These are phyloP conservation scores for Melitaea athalia DNA, from an alignment of 2,888 invertebrate genomes.

Conservation along the genomic window DNA sequence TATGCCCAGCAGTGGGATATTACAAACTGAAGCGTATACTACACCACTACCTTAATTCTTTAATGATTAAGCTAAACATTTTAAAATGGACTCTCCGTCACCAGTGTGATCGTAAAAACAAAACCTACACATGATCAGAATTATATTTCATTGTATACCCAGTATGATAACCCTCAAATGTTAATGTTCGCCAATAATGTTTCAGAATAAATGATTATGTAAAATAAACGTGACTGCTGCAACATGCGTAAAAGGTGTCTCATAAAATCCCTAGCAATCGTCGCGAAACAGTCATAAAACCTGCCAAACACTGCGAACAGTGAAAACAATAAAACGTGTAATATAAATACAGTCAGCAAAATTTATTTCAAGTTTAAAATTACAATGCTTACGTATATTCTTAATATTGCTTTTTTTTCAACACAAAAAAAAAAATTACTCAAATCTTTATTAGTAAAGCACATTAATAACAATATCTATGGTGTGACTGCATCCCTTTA, in stretches of 20 bases:
- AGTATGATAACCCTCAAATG: slow-evolving; percentile 11
- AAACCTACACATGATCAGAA: slow-evolving; percentile 1
- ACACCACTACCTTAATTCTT: not conserved
- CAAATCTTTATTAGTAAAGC: too few relatives aligned
- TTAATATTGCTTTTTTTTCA: too few relatives aligned
- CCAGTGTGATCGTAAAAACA: slow-evolving; percentile 5
- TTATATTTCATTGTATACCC: slow-evolving; percentile 7
- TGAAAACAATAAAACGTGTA: slow-evolving; percentile 19
- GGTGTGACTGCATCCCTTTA: too few relatives aligned
- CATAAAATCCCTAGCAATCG: slow-evolving; percentile 33
- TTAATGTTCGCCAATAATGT: slow-evolving; percentile 22
- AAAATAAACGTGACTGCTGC: slow-evolving; percentile 16
- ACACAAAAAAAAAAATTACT: too few relatives aligned
- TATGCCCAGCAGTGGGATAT: too few relatives aligned
- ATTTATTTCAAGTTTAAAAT: too few relatives aligned
- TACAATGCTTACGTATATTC: not conserved
- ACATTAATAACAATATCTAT: too few relatives aligned
- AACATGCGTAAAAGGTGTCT: slow-evolving; percentile 18
- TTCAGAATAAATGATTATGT: slow-evolving; percentile 24
- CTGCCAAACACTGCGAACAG: slow-evolving; percentile 21
- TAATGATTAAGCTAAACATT: not conserved
- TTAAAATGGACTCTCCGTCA: not conserved
- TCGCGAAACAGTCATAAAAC: slow-evolving; percentile 36
- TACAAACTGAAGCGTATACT: too few relatives aligned
- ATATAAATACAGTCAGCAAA: slow-evolving; percentile 4